A percentile compares a stretch with the other conserved stretches of the same genome.
These are phyloP conservation scores for Trypoxylon attenuatum DNA, from an alignment of 2,888 invertebrate genomes.

Conservation along the genomic window DNA sequence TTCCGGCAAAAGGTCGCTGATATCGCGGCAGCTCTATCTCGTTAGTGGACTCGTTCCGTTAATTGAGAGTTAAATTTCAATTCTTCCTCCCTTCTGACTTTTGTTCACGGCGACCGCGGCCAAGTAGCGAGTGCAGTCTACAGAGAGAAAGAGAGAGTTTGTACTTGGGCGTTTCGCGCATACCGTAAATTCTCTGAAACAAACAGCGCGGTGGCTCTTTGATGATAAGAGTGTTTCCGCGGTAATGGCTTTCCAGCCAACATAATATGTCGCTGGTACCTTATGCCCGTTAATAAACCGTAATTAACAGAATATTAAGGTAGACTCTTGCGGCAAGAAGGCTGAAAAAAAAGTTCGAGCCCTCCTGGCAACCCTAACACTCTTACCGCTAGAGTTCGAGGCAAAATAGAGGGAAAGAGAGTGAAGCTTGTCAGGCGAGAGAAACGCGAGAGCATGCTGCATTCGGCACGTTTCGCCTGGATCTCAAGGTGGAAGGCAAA, in stretches of 20 bases:
- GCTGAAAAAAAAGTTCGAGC: too few species aligned
- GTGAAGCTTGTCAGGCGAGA: too few species aligned
- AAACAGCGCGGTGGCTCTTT: too few species aligned
- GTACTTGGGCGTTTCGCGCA: too few species aligned
- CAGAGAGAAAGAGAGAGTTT: too few species aligned
- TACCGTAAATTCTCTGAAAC: too few species aligned
- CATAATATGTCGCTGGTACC: background rate
- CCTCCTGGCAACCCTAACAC: too few species aligned
- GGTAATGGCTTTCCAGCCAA: background rate
- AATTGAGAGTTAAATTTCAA: constrained; percentile 55
- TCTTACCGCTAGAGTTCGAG: too few species aligned
- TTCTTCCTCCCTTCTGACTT: constrained; percentile 12
- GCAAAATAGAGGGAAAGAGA: too few species aligned
- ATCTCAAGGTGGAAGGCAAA: constrained; percentile 54
- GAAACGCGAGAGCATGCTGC: constrained; percentile 14
- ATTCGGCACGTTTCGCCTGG: constrained; percentile 50
- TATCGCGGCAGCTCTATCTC: constrained; percentile 14
- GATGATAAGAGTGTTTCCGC: background rate
- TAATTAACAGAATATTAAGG: background rate
- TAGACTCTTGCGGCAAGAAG: too few species aligned
- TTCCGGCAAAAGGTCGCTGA: too few species aligned
- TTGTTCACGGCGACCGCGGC: background rate
- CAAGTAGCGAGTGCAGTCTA: too few species aligned
- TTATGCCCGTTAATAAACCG: background rate
- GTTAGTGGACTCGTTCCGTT: constrained; percentile 40